Conservation (phyloP, 2,113 vertebrate species). For the Dromiciops gliroides region DNA sequence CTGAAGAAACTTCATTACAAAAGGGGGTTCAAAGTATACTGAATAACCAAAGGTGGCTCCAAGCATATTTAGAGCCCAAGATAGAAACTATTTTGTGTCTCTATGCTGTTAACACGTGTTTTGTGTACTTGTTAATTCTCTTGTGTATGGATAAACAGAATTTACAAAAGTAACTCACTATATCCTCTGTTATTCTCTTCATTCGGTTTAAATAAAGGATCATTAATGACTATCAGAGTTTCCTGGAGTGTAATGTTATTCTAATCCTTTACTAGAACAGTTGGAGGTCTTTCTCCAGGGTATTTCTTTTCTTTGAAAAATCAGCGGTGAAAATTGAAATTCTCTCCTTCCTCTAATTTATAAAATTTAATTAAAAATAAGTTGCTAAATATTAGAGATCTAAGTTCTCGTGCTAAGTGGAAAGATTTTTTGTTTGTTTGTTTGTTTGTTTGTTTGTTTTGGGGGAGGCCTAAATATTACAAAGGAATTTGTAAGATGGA, state of each 20-base stretch:
- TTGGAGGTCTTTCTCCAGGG: neutral
- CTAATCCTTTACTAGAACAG: neutral
- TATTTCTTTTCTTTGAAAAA: constrained; percentile 23
- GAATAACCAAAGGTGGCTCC: neutral
- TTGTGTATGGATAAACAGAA: neutral
- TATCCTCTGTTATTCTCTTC: constrained; percentile 3
- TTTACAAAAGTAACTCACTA: neutral
- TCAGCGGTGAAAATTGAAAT: neutral
- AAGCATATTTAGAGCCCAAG: neutral
- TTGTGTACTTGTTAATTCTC: neutral
- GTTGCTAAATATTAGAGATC: neutral
- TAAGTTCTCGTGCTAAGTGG: neutral
- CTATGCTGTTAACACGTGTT: constrained; percentile 20
- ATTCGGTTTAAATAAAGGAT: constrained; percentile 29
- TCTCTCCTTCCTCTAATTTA: neutral
- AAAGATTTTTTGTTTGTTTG: neutral
- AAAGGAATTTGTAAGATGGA: neutral
- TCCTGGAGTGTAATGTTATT: constrained; percentile 6
- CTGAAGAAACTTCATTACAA: constrained; percentile 34
- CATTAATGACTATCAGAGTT: constrained; percentile 9
- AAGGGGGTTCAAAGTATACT: neutral
- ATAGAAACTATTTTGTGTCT: neutral
- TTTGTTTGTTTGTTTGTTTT: no score
- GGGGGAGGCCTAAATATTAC: neutral
- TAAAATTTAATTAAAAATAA: constrained; percentile 38